A percentile compares a stretch with the other conserved stretches of the same genome.
Conservation (phyloP, 2,113 vertebrate genomes). For the Salvelinus sp. region DNA sequence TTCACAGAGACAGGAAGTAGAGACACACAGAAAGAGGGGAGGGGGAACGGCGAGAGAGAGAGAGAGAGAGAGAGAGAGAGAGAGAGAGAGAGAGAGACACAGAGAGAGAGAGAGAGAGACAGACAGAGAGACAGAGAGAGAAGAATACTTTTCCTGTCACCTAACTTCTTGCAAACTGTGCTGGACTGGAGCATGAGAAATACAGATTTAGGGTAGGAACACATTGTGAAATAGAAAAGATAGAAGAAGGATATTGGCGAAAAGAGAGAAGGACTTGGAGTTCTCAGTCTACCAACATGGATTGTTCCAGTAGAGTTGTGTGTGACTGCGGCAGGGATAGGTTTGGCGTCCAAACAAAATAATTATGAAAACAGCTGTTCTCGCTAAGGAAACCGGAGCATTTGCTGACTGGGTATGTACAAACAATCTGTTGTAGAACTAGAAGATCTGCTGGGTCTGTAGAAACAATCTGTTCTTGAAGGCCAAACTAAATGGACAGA, state of each 20-base stretch:
- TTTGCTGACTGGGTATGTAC: neutral
- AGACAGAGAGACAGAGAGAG: too few relatives aligned
- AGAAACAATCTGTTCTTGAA: too few relatives aligned
- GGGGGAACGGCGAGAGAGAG: neutral
- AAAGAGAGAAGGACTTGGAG: neutral
- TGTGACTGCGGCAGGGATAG: neutral
- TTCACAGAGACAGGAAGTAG: conserved; percentile 3
- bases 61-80: too few relatives aligned
- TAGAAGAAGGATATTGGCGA: neutral
- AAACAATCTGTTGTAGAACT: neutral
- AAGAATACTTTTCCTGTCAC: conserved; percentile 1
- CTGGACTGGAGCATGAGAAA: neutral
- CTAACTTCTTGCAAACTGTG: too few relatives aligned
- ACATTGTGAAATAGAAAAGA: neutral
- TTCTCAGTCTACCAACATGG: neutral
- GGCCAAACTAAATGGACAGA: too few relatives aligned
- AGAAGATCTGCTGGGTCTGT: too few relatives aligned
- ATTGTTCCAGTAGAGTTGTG: neutral
- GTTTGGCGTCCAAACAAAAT: neutral
- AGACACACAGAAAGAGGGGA: conserved; percentile 3
- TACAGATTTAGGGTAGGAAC: neutral
- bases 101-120: too few relatives aligned
- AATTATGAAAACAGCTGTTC: conserved; percentile 4
- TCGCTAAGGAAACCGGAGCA: neutral
- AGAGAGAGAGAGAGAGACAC: too few relatives aligned